These are phyloP conservation scores for Coturnix japonica DNA, from an alignment of 2,113 vertebrate genomes.

Conservation along the genomic window DNA sequence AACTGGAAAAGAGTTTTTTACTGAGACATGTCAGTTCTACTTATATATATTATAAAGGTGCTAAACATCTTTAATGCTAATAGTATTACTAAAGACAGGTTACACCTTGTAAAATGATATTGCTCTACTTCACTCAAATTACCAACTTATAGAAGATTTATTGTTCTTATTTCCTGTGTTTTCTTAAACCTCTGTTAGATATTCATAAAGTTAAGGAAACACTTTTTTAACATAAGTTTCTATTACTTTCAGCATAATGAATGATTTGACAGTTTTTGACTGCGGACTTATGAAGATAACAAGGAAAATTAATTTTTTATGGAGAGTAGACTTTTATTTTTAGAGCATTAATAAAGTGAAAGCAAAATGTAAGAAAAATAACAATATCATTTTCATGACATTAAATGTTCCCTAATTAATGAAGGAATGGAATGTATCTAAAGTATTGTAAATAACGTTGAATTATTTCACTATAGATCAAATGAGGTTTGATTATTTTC, in stretches of 20 bases:
- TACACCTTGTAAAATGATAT: background rate
- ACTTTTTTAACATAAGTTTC: background rate
- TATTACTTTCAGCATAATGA: background rate
- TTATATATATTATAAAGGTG: background rate
- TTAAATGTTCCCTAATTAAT: background rate
- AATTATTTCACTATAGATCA: background rate
- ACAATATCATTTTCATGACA: background rate
- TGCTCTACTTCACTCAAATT: background rate
- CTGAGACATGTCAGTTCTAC: background rate
- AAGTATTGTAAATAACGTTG: background rate
- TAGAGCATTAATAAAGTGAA: background rate
- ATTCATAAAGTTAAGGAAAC: background rate
- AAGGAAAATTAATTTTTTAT: background rate
- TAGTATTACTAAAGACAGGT: background rate
- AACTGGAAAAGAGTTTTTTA: background rate
- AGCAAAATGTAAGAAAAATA: background rate
- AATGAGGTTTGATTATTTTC: background rate
- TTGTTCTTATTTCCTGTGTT: background rate
- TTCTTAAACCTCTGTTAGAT: background rate
- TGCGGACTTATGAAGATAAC: background rate
- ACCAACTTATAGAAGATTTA: background rate
- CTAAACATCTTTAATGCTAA: background rate
- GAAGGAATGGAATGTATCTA: background rate
- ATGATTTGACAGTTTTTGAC: background rate
- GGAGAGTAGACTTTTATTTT: background rate